Percentiles rank a stretch among this genome's conserved stretches.
Conservation (phyloP, 2,888 invertebrate species). For the Athalia cordata region DNA sequence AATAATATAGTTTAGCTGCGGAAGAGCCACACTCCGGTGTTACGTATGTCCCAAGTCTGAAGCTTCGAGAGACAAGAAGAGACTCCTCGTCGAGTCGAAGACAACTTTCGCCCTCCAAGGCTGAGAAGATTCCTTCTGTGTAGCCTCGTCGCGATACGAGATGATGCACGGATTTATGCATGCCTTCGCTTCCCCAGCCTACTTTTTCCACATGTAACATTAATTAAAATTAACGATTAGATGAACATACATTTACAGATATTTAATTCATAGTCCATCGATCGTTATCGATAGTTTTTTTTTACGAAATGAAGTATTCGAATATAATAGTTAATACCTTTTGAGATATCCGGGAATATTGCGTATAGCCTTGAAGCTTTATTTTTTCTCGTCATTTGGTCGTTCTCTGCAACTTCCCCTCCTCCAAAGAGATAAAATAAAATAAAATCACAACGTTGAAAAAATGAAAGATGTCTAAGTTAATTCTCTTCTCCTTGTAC, state of each 20-base stretch:
- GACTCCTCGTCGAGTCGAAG: constrained; percentile 50
- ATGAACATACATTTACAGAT: not conserved
- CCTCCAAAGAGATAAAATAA: not conserved
- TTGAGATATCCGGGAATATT: constrained; percentile 22
- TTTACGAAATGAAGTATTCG: no score
- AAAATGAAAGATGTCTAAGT: not conserved
- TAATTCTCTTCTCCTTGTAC: constrained; percentile 32
- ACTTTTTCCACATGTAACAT: not conserved
- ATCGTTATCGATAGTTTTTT: no score
- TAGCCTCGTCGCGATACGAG: constrained; percentile 56
- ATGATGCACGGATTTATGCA: constrained; percentile 17
- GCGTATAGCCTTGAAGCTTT: constrained; percentile 10
- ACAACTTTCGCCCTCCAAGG: constrained; percentile 71
- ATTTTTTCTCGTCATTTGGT: constrained; percentile 36
- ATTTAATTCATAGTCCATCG: no score
- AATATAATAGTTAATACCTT: no score
- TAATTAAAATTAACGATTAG: not conserved
- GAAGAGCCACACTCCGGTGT: constrained; percentile 34
- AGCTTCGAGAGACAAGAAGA: not conserved
- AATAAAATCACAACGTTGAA: no score
- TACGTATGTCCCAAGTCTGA: constrained; percentile 10
- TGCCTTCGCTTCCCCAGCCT: constrained; percentile 7
- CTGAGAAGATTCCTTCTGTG: constrained; percentile 67
- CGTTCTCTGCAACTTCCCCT: not conserved
- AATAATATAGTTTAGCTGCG: constrained; percentile 16